These are phyloP conservation scores for Caenorhabditis angaria DNA, from an alignment of 2,888 invertebrate species.

Conservation along the genomic window DNA sequence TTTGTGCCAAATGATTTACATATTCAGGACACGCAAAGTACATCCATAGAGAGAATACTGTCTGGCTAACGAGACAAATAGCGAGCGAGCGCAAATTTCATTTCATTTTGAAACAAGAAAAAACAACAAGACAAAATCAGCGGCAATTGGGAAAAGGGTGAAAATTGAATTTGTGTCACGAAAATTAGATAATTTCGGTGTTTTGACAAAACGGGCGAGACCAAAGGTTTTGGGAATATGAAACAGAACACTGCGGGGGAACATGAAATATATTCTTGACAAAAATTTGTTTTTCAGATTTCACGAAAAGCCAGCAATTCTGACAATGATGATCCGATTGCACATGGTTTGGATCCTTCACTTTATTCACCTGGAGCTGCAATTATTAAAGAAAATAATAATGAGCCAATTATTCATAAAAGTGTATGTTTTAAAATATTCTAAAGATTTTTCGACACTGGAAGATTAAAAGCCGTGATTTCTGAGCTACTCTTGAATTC, in stretches of 20 bases:
- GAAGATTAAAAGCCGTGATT: not conserved
- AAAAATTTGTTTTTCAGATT: constrained; percentile 62
- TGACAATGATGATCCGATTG: constrained; percentile 57
- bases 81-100: not conserved
- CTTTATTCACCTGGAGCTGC: constrained; percentile 56
- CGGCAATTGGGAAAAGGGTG: not conserved
- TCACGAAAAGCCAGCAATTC: constrained; percentile 46
- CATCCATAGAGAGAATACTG: not conserved
- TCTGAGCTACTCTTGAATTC: not conserved
- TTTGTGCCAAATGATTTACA: too few relatives aligned
- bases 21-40: not conserved
- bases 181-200: not conserved
- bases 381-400: constrained; percentile 35
- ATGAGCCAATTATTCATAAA: constrained; percentile 26
- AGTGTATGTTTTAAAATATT: constrained; percentile 14
- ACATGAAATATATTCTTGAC: too few relatives aligned
- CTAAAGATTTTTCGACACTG: too few relatives aligned
- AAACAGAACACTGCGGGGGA: not conserved
- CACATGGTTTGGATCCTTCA: constrained; percentile 66
- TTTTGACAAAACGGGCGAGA: not conserved
- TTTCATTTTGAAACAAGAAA: constrained; percentile 5
- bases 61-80: not conserved
- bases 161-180: constrained; percentile 3
- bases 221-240: not conserved
- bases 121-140: not conserved